Conservation (phyloP, 35 echinoderm and acorn worm species). For the Lytechinus variegatus region DNA sequence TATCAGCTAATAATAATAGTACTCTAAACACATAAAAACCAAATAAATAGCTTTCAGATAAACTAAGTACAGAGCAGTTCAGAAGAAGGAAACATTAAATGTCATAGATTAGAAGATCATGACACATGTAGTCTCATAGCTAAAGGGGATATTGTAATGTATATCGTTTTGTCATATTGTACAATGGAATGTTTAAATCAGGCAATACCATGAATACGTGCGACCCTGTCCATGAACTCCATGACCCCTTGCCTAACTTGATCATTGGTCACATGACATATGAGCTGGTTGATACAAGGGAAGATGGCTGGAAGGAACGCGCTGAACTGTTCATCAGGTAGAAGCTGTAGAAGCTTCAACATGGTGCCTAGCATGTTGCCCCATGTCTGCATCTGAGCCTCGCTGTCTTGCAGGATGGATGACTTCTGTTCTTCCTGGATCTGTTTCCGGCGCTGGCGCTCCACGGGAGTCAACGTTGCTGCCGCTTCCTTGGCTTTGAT, state of each 20-base stretch:
- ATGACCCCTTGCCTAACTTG: conserved; percentile 76
- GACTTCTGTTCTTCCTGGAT: conserved; percentile 86
- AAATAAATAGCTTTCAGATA: not conserved
- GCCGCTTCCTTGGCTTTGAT: conserved; percentile 60
- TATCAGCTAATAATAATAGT: not conserved
- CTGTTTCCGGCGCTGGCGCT: conserved; percentile 77
- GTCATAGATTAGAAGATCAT: too few relatives aligned
- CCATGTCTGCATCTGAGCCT: conserved; percentile 91
- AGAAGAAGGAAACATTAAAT: not conserved
- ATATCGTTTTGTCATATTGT: not conserved
- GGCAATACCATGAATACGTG: conserved; percentile 75
- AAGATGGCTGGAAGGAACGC: conserved; percentile 84
- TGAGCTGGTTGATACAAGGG: conserved; percentile 83
- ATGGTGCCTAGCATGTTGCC: conserved; percentile 93
- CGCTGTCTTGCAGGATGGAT: conserved; percentile 73
- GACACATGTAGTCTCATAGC: too few relatives aligned
- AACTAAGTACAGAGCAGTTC: not conserved
- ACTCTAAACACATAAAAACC: not conserved
- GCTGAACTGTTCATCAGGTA: conserved; percentile 78
- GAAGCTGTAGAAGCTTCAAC: conserved; percentile 86
- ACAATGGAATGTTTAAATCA: conserved; percentile 7
- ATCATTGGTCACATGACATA: conserved; percentile 85
- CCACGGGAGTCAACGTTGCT: conserved; percentile 55
- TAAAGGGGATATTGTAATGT: too few relatives aligned
- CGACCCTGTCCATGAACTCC: conserved; percentile 98